Evolutionary conservation across 1,140 invertebrate genomes (phyloP).

Genomic region (Drosophila kepulauana): DNA sequence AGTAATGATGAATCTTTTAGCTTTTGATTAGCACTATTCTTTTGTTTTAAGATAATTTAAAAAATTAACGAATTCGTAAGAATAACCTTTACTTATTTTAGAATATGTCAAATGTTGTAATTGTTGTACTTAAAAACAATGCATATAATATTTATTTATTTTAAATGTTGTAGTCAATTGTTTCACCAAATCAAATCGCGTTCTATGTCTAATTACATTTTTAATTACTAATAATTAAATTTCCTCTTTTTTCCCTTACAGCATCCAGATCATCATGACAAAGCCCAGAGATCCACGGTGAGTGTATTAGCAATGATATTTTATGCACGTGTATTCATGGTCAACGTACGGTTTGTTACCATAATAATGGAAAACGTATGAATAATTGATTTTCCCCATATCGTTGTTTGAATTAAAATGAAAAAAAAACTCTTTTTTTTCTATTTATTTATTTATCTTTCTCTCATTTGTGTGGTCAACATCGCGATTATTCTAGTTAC

Average conservation of each 20-base stretch:
- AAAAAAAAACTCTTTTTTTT: constrained; percentile 1
- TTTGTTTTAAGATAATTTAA: too few species aligned
- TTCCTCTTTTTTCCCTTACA: background rate
- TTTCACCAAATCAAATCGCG: too few species aligned
- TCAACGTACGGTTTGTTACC: constrained; percentile 12
- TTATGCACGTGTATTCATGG: constrained; percentile 2
- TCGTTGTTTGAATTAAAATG: constrained; percentile 27
- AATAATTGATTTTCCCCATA: constrained; percentile 68
- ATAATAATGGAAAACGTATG: constrained; percentile 41
- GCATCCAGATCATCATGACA: background rate
- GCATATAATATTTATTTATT: too few species aligned
- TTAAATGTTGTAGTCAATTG: too few species aligned
- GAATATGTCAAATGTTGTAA: too few species aligned
- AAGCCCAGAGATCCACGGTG: background rate
- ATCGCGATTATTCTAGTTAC: constrained; percentile 27
- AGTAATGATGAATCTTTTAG: too few species aligned
- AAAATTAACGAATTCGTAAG: too few species aligned
- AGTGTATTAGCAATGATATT: background rate
- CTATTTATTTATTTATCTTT: constrained; percentile 16
- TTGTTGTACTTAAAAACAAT: too few species aligned
- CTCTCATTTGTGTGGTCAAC: constrained; percentile 28
- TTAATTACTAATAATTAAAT: too few species aligned
- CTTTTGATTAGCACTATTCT: too few species aligned
- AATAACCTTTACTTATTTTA: too few species aligned
- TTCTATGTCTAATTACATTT: too few species aligned